A percentile compares a stretch with the other conserved stretches of the same genome.
phyloP scores from a whole-genome alignment of 1,140 invertebrate species.

The Zelostemma sp. region DNA sequence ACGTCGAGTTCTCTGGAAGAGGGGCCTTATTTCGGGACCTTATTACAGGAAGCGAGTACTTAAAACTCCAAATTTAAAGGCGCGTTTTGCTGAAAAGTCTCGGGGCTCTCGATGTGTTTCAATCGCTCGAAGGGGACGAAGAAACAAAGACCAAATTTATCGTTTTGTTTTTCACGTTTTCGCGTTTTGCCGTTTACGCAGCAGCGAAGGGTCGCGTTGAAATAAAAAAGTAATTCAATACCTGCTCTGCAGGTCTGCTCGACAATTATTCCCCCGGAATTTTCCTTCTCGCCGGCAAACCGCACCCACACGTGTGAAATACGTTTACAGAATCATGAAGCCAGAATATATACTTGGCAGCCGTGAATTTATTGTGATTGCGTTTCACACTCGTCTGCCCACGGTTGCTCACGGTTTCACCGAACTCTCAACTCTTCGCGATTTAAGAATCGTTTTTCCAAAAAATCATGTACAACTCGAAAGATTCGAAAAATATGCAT shows the following conservation, averaged over 20 bases:
- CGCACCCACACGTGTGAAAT: constrained; percentile 24
- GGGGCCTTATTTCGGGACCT: constrained; percentile 33
- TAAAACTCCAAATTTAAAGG: constrained; percentile 54
- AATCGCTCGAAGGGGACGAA: not conserved
- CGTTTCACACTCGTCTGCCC: too few species aligned
- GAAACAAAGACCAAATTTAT: constrained; percentile 55
- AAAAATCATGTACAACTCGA: too few species aligned
- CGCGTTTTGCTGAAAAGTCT: constrained; percentile 49
- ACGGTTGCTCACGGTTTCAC: too few species aligned
- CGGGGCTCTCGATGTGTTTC: constrained; percentile 30
- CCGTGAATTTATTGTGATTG: constrained; percentile 49
- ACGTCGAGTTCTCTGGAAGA: constrained; percentile 50
- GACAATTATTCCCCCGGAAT: constrained; percentile 24
- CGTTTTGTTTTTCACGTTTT: constrained; percentile 15
- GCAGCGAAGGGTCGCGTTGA: constrained; percentile 8
- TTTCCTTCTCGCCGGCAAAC: constrained; percentile 15
- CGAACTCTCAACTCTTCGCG: too few species aligned
- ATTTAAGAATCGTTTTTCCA: too few species aligned
- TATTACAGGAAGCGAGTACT: constrained; percentile 58
- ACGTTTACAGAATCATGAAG: constrained; percentile 43
- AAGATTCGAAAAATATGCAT: too few species aligned
- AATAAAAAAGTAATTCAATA: constrained; percentile 43
- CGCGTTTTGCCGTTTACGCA: not conserved
- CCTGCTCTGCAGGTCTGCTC: constrained; percentile 1
- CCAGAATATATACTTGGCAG: constrained; percentile 40